phyloP scores from a whole-genome alignment of 2,113 vertebrate genomes.

The Toxostoma redivivum region DNA sequence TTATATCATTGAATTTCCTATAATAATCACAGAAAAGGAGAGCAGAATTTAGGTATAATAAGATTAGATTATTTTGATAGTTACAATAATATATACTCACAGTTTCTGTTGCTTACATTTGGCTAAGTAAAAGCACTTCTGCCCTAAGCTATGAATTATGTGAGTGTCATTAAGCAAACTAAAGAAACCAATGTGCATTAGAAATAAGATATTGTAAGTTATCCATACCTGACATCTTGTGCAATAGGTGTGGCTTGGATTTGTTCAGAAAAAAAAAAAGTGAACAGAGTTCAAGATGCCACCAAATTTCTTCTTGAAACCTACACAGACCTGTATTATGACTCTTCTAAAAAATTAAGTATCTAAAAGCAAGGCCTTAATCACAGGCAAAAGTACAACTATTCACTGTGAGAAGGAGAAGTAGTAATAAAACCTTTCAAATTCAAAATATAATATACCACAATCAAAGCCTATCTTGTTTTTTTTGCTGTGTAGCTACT shows the following conservation, averaged over 20 bases:
- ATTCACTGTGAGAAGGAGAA: neutral
- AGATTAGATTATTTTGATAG: neutral
- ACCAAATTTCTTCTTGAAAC: neutral
- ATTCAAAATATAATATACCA: neutral
- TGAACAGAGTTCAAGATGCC: neutral
- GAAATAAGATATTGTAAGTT: neutral
- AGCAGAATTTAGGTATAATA: neutral
- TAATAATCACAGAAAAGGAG: neutral
- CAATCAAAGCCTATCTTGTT: neutral
- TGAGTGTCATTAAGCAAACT: neutral
- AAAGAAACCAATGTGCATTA: neutral
- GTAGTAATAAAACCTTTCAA: neutral
- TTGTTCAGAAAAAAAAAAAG: neutral
- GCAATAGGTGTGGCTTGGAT: neutral
- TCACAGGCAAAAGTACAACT: neutral
- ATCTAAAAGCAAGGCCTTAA: neutral
- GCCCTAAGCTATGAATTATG: neutral
- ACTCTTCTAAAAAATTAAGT: neutral
- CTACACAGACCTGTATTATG: fast-evolving
- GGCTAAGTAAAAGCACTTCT: neutral
- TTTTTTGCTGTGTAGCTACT: neutral
- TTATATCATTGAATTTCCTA: neutral
- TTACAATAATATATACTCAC: neutral
- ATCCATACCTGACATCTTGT: neutral
- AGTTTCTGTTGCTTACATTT: neutral